Conservation (phyloP, 2,888 invertebrate genomes). For the Labia minor region DNA sequence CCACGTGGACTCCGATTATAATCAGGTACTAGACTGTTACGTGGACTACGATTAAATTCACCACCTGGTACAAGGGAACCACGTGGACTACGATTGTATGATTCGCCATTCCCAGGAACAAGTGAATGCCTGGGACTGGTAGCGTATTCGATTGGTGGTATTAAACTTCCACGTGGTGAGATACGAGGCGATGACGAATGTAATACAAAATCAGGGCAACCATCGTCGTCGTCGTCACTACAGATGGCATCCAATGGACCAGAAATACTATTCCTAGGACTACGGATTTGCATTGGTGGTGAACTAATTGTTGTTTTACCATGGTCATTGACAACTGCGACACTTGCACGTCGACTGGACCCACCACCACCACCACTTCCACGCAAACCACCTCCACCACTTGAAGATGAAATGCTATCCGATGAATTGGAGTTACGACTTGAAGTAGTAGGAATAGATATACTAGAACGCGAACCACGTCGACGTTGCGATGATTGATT, state of each 20-base stretch:
- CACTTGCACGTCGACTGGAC: conserved; percentile 29
- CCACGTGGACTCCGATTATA: conserved; percentile 47
- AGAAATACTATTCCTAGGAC: conserved; percentile 35
- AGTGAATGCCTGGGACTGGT: conserved; percentile 42
- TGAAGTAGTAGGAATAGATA: conserved; percentile 42
- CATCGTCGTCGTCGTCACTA: background rate
- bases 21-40: conserved; percentile 44
- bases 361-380: conserved; percentile 29
- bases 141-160: conserved; percentile 32
- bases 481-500: conserved; percentile 56
- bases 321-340: conserved; percentile 45
- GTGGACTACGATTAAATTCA: conserved; percentile 31
- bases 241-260: conserved; percentile 15
- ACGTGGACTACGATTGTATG: conserved; percentile 18
- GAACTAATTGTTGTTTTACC: conserved; percentile 40
- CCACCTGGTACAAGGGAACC: conserved; percentile 32
- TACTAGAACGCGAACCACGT: conserved; percentile 53
- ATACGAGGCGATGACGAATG: conserved; percentile 15
- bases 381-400: no score
- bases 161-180: conserved; percentile 43
- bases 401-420: conserved; percentile 34
- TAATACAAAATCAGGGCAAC: background rate
- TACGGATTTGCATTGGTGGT: conserved; percentile 24
- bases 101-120: conserved; percentile 41
- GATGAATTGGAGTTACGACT: conserved; percentile 35